phyloP scores from a whole-genome alignment of 2,797 vertebrate species.

The Sebastes steindachneri region DNA sequence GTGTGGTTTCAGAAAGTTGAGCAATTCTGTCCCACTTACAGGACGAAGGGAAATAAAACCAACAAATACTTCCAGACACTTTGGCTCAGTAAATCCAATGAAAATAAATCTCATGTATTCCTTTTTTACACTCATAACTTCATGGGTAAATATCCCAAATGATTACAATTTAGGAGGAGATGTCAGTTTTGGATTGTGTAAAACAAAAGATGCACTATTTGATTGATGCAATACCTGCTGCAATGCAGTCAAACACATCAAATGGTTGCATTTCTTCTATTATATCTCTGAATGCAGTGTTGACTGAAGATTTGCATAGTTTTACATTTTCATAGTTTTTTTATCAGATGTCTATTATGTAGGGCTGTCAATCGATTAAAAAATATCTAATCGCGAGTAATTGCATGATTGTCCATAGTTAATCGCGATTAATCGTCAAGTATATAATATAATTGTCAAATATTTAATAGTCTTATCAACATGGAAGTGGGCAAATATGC shows the following conservation, averaged over 20 bases:
- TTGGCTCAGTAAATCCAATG: conserved; percentile 12
- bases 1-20: not conserved
- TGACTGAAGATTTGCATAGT: not conserved
- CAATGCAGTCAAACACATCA: not conserved
- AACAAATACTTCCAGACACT: conserved; percentile 7
- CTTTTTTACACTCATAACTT: not conserved
- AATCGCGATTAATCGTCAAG: rapidly evolving
- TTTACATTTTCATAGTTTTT: too few relatives aligned
- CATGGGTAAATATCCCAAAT: not conserved
- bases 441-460: too few relatives aligned
- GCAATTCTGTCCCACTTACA: not conserved
- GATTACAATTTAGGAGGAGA: not conserved
- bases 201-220: not conserved
- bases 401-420: too few relatives aligned
- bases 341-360: not conserved
- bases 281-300: not conserved
- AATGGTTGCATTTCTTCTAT: not conserved
- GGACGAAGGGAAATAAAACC: conserved; percentile 17
- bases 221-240: not conserved
- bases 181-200: not conserved
- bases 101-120: conserved; percentile 25
- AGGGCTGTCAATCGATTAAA: too few relatives aligned
- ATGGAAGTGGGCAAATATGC: too few relatives aligned
- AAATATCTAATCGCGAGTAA: too few relatives aligned
- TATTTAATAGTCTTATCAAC: too few relatives aligned